Conservation (phyloP, 1,140 invertebrate species). For the Scaptomyza graminum region DNA sequence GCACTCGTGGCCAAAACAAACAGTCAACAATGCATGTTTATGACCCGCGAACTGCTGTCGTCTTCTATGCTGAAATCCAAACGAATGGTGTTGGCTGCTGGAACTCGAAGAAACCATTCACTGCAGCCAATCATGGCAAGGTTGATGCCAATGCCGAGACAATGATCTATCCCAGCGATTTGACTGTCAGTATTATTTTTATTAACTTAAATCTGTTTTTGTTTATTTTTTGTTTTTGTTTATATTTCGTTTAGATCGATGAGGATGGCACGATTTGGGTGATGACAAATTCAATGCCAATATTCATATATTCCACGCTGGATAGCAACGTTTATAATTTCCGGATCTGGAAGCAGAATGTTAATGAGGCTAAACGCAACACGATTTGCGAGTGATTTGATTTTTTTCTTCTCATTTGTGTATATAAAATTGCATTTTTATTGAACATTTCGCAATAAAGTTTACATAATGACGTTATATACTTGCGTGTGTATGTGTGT, state of each 20-base stretch:
- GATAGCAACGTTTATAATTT: constrained; percentile 86
- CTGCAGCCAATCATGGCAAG: constrained; percentile 85
- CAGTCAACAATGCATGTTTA: constrained; percentile 87
- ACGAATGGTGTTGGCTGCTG: constrained; percentile 89
- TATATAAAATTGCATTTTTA: constrained; percentile 66
- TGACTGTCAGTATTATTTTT: constrained; percentile 63
- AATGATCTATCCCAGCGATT: constrained; percentile 87
- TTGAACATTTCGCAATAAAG: constrained; percentile 49
- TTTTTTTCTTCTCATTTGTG: constrained; percentile 17
- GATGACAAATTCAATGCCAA: constrained; percentile 86
- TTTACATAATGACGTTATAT: constrained; percentile 61
- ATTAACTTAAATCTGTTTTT: not conserved
- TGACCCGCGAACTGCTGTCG: constrained; percentile 85
- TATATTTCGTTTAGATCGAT: constrained; percentile 81
- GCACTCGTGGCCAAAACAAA: constrained; percentile 86
- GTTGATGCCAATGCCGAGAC: constrained; percentile 85
- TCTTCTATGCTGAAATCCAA: constrained; percentile 89
- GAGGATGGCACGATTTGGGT: constrained; percentile 86
- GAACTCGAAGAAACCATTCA: constrained; percentile 86
- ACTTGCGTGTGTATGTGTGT: constrained; percentile 15
- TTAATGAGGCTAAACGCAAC: constrained; percentile 55
- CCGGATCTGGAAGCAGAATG: constrained; percentile 84
- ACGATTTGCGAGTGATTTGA: constrained; percentile 67
- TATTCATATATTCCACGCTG: constrained; percentile 86
- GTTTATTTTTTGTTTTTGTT: not conserved